Evolutionary conservation across 2,888 invertebrate species (phyloP).

Genomic region (Bruchidius siliquastri): DNA sequence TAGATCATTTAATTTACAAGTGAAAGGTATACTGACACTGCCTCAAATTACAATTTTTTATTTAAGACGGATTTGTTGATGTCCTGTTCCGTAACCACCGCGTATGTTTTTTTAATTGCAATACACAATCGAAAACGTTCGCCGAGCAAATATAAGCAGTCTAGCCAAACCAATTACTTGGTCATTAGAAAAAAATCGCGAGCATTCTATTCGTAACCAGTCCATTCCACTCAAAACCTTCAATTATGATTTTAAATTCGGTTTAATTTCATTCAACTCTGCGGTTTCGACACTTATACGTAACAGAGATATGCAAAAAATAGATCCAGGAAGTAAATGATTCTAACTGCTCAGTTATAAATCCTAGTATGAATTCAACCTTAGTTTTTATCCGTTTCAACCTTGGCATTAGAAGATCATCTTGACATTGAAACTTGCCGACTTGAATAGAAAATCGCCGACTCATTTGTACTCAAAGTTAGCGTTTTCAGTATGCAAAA

Average conservation of each 20-base stretch:
- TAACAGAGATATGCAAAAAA: not conserved
- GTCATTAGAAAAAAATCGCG: not conserved
- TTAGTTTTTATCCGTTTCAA: not conserved
- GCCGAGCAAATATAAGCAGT: not conserved
- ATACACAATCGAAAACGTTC: not conserved
- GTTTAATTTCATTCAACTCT: not conserved
- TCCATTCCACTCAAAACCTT: not conserved
- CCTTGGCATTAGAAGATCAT: not conserved
- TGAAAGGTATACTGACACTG: not conserved
- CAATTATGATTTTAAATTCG: not conserved
- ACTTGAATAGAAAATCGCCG: not conserved
- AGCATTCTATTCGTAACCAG: not conserved
- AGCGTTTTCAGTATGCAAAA: too few species aligned
- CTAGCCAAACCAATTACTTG: not conserved
- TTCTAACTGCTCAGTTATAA: not conserved
- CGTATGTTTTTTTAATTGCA: not conserved
- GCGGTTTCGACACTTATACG: not conserved
- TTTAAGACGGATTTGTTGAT: not conserved
- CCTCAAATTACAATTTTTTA: not conserved
- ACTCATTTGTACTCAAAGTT: too few species aligned
- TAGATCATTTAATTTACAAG: not conserved
- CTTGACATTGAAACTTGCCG: not conserved
- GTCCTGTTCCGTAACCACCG: not conserved
- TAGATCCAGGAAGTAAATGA: not conserved
- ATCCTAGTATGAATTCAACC: not conserved